phyloP scores from a whole-genome alignment of 2,888 invertebrate genomes.

The Leptinotarsa rubiginosa region DNA sequence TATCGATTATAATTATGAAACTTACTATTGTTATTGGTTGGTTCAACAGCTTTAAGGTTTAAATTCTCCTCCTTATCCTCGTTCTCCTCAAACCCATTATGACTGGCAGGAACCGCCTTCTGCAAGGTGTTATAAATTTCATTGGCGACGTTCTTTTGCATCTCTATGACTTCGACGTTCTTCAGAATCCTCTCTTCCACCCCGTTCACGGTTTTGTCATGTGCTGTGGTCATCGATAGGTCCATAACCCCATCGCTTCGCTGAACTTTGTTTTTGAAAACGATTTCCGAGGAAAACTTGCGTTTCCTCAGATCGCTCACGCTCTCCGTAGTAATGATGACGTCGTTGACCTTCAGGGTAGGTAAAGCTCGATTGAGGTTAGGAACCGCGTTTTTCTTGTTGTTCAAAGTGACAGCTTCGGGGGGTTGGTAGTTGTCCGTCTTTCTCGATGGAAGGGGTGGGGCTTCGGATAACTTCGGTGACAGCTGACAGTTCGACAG shows the following conservation, averaged over 20 bases:
- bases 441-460: slow-evolving; percentile 17
- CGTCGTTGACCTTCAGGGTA: slow-evolving; percentile 56
- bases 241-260: slow-evolving; percentile 63
- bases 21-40: slow-evolving; percentile 29
- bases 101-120: slow-evolving; percentile 23
- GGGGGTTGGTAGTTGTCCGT: slow-evolving; percentile 10
- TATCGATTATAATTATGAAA: neutral
- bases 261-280: slow-evolving; percentile 52
- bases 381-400: slow-evolving; percentile 27
- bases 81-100: slow-evolving; percentile 24
- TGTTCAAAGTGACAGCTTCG: slow-evolving; percentile 27
- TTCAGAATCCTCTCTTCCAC: slow-evolving; percentile 14
- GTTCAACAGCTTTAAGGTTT: slow-evolving; percentile 25
- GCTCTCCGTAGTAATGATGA: slow-evolving; percentile 43
- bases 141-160: slow-evolving; percentile 36
- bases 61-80: slow-evolving; percentile 34
- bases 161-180: slow-evolving; percentile 12
- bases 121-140: slow-evolving; percentile 37
- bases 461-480: slow-evolving; percentile 34
- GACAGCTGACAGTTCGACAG: slow-evolving; percentile 35
- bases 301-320: slow-evolving; percentile 43
- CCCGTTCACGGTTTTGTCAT: slow-evolving; percentile 36
- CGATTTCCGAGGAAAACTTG: slow-evolving; percentile 39
- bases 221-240: slow-evolving; percentile 53
- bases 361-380: slow-evolving; percentile 43